Conservation (phyloP, 2,797 vertebrate species). For the Petrocephalus schoutedeni region DNA sequence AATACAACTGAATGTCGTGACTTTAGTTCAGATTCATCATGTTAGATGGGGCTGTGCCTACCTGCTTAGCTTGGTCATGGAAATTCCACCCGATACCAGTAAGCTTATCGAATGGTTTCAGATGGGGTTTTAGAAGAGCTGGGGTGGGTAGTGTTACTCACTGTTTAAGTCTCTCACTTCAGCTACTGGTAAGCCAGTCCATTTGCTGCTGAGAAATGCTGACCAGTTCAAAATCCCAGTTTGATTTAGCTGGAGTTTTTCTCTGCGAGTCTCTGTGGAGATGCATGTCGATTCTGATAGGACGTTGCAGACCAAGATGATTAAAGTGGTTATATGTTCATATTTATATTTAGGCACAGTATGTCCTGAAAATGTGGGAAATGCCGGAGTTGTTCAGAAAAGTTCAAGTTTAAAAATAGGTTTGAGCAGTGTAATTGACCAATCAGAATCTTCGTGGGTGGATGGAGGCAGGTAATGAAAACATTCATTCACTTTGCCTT, state of each 20-base stretch:
- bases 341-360: background rate
- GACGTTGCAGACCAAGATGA: background rate
- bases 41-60: background rate
- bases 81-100: conserved; percentile 3
- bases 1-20: background rate
- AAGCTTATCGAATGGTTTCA: background rate
- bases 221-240: background rate
- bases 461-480: background rate
- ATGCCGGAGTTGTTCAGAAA: background rate
- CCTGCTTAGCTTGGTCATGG: background rate
- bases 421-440: background rate
- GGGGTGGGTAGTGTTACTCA: background rate
- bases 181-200: background rate
- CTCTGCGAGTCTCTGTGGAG: background rate
- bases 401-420: background rate
- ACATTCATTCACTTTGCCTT: background rate
- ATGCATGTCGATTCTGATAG: background rate
- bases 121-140: background rate
- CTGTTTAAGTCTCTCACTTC: background rate
- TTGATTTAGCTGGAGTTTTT: background rate
- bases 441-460: background rate
- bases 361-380: background rate
- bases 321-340: background rate
- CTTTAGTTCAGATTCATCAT: background rate
- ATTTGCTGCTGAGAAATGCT: background rate